Base-by-base conservation (phyloP, 2,888 invertebrate species). In the Plemyria rubiginata region DNA sequence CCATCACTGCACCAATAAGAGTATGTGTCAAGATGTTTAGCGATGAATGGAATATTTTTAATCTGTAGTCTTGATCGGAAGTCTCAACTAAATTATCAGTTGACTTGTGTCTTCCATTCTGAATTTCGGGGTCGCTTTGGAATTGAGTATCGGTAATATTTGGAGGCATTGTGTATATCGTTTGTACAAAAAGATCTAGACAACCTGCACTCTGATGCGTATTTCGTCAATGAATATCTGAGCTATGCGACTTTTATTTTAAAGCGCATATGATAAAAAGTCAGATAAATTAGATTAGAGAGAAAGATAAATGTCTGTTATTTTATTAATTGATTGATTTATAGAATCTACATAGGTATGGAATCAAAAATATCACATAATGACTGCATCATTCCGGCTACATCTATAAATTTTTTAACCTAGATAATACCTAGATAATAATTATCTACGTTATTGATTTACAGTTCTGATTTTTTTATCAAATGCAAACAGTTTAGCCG, bases 1-100 rank as follows among this genome's bases (percentile, higher is more conserved):
- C 85, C 2, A 86, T 84, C 5, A 83, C 79, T 15, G 79, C 70
- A 15, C 90, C 90, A 56, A 88, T 83, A n/a, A 90, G 70, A 4
- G 81, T 73, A 65, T 89, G 86, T 6, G 83, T 79, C 28, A 88
- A 51, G 32, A 86, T 60, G 66, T 85, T 87, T 38, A 86, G 55
- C 1, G 82, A 67, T 0, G 82, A 79, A 45, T 82, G 78, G 58
- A 84, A 82, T 50, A 85, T 80, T 43, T 75, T 82, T 12, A 88
- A 59, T 4, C 71, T 72, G 60, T 85, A 82, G 56, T 70, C 70
- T 52, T 72, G 68, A 7, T 63, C 67, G 36, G 65, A 63, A 54
- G 49, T 54, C 13, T 62, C 48, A 13, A 65, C 45, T 8, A 68
- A 57, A 46, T 62, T 54, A 4, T 51, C 43, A 0, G 64, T 58